Evolutionary conservation across 1,140 invertebrate species (phyloP), one percentile per base, ranked within the genome.

Genomic region (Eurosta solidaginis): DNA sequence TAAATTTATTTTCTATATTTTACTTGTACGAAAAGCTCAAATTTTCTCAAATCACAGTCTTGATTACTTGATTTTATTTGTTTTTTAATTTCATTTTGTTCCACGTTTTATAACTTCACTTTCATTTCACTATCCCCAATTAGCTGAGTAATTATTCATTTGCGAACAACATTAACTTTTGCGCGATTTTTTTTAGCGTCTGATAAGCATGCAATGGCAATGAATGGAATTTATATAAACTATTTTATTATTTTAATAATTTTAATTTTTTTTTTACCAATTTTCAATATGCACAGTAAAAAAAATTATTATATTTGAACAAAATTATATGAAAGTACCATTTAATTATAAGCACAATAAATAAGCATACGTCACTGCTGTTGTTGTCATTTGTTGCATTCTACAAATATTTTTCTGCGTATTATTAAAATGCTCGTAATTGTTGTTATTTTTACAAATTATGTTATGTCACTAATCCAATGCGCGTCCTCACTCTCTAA

Each of bases 401-500:
- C n/a, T 20, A 4, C 33, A 22, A 68, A 68, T 2, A n/a, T 33
- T 5, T n/a, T 33, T 3, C 17, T 68, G 36, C n/a, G n/a, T 14
- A 6, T 10, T 10, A 10, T 29, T 36, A 2, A 27, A 47, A 9
- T 47, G n/a, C 7, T 17, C 22, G 45, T 27, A 47, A 47, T 45
- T 74, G 42, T 74, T 45, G 40, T 47, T 45, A 29, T 49, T 49
- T n/a, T 10, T 42, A 14, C 22, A 47, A 40, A 20, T 27, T 29
- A 7, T 1, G 27, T 40, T 20, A 33, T 68, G n/a, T 50, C 45
- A 76, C 45, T 40, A 12, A 27, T 52, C 33, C 29, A 20, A 12
- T 76, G 49, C 75, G 80, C 83, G 83, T 86, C 84, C 84, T 83
- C 83, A 86, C 83, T 86, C 83, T 82, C 84, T 86, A 84, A 86